These are phyloP conservation scores for Bergia puertoricense DNA, from an alignment of 92 coral and sea anemone genomes.

Conservation along the genomic window DNA sequence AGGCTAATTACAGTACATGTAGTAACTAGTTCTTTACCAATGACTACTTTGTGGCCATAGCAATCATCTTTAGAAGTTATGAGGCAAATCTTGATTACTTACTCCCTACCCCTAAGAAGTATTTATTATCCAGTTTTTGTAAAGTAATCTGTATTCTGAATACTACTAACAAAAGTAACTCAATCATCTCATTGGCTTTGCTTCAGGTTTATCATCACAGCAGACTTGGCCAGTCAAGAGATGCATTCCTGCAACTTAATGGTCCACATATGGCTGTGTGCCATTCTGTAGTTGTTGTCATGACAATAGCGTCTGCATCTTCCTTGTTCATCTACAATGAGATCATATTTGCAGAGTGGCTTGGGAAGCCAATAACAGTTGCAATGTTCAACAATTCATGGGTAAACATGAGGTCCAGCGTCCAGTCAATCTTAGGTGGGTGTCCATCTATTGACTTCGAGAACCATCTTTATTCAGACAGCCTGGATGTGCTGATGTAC, in stretches of 20 bases:
- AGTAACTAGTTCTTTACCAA: too few species aligned
- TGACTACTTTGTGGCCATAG: too few species aligned
- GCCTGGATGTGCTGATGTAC: conserved; percentile 82
- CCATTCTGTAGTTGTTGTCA: conserved; percentile 66
- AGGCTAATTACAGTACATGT: too few species aligned
- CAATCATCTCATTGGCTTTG: neutral
- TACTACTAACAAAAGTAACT: too few species aligned
- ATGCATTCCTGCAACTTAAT: conserved; percentile 14
- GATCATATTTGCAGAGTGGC: conserved; percentile 82
- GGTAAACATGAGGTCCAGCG: conserved; percentile 64
- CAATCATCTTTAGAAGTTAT: too few species aligned
- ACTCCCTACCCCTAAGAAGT: too few species aligned
- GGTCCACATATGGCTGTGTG: conserved; percentile 66
- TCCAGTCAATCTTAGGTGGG: conserved; percentile 85
- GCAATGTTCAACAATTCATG: conserved; percentile 82
- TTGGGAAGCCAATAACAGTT: conserved; percentile 71
- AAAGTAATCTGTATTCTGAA: too few species aligned
- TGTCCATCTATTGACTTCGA: conserved; percentile 86
- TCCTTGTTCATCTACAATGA: conserved; percentile 91
- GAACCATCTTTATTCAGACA: conserved; percentile 55
- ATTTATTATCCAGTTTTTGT: too few species aligned
- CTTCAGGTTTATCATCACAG: conserved; percentile 78
- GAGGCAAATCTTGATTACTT: too few species aligned
- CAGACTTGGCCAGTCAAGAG: conserved; percentile 67
- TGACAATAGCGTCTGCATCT: conserved; percentile 73